Base-by-base conservation (phyloP, 2,888 invertebrate genomes). In the Leucophenga montana region DNA sequence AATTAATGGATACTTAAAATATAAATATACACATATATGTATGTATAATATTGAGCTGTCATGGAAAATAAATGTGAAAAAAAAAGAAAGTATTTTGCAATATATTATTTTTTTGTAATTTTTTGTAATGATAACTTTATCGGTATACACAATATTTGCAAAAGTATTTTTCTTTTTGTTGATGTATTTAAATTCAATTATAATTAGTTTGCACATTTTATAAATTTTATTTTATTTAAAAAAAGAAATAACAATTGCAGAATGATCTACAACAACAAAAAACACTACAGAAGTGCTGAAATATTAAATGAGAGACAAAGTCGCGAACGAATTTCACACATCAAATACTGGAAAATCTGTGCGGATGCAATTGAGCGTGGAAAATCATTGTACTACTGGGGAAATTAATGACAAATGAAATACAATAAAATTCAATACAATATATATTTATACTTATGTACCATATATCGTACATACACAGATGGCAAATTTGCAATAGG, bases 51-150 rank as follows among this genome's bases (percentile, higher is more conserved):
- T 62, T 64, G 57, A 53, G 53, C 48, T 54, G 18, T 46, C 13
- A 59, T 31, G 33, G 18, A 62, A 53, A 62, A 44, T 39, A 68
- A 64, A 16, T 56, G 48, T 64, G 27, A 46, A 44, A 44, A 62
- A 31, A 39, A 53, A 44, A 18, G 14, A 53, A 44, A 18, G 14
- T 14, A 46, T 18, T 53, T 67, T 67, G 14, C 48, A 50, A 14
- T n/a, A 18, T 66, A 27, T 22, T 59, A 16, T n/a, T 33, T 27
- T n/a, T 59, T 65, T 22, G 11, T 39, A n/a, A n/a, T 18, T 54
- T 66, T 54, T 54, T 27, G 27, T 3, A 16, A 39, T 59, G 22
- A 27, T 33, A 39, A 18, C 16, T 54, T 66, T 16, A n/a, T n/a
- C n/a, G n/a, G 1, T 1, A 20, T 54, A 18, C 6, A 5, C 6